These are phyloP conservation scores for Cantharis rustica DNA, from an alignment of 2,888 invertebrate species.

Conservation along the genomic window DNA sequence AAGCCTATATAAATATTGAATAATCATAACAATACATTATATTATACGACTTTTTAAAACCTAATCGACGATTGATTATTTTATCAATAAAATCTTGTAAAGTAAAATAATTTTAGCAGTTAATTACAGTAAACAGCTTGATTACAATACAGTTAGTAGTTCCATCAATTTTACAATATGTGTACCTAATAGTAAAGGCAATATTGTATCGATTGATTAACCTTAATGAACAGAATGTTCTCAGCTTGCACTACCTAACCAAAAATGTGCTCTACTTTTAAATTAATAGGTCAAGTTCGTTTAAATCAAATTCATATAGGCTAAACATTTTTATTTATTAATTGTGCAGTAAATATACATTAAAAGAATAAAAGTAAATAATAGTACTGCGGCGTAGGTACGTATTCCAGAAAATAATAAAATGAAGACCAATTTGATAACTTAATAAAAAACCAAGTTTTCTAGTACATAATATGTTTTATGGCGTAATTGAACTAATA, in stretches of 20 bases:
- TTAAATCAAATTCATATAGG: background rate
- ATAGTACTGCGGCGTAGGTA: no score
- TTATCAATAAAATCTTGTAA: background rate
- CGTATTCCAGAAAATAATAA: background rate
- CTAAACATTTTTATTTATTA: background rate
- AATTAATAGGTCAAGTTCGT: background rate
- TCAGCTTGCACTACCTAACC: no score
- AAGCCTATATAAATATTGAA: background rate
- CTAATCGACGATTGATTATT: background rate
- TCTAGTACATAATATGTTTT: background rate
- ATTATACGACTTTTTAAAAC: background rate
- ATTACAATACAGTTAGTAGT: background rate
- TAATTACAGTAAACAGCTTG: background rate
- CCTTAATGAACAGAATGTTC: background rate
- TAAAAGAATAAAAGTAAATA: no score
- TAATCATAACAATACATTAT: background rate
- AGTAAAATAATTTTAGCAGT: background rate
- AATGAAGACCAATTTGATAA: background rate
- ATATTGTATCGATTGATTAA: background rate
- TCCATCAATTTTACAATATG: background rate
- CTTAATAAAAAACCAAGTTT: background rate
- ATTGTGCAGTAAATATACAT: background rate
- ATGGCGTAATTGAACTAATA: background rate
- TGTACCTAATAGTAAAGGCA: no score
- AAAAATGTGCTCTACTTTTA: background rate